phyloP scores from a whole-genome alignment of 2,888 invertebrate genomes.

The Ceramica pisi region DNA sequence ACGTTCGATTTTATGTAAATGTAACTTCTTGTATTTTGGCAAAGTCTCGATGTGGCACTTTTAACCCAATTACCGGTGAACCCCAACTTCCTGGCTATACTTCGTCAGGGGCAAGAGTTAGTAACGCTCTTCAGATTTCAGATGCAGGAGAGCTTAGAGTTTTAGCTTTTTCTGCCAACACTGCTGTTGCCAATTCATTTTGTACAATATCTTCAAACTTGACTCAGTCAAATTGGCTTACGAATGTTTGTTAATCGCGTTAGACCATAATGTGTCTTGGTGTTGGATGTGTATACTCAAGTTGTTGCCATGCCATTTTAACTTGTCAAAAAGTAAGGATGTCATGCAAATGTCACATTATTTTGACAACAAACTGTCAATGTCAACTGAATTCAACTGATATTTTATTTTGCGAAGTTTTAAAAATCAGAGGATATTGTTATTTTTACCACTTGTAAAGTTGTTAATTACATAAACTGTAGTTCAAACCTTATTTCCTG shows the following conservation, averaged over 20 bases:
- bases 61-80: conserved; percentile 93
- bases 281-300: not conserved
- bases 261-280: too few relatives aligned
- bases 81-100: conserved; percentile 89
- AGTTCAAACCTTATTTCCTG: conserved; percentile 9
- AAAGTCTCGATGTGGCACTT: conserved; percentile 91
- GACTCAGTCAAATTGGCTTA: conserved; percentile 88
- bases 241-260: conserved; percentile 80
- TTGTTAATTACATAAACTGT: conserved; percentile 3
- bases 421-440: not conserved
- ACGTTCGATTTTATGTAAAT: conserved; percentile 91
- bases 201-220: conserved; percentile 89
- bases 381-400: conserved; percentile 23
- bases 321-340: not conserved
- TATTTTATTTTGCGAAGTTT: conserved; percentile 40
- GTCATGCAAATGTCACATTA: not conserved
- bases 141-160: conserved; percentile 89
- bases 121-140: conserved; percentile 91
- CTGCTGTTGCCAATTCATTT: conserved; percentile 89
- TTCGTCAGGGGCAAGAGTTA: conserved; percentile 80
- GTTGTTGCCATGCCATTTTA: not conserved
- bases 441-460: not conserved
- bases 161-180: conserved; percentile 88
- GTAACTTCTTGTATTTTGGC: conserved; percentile 93
- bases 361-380: conserved; percentile 33